Evolutionary conservation across 2,888 invertebrate genomes (phyloP), one percentile per base, ranked within the genome.

Genomic region (Fabriciana adippe): DNA sequence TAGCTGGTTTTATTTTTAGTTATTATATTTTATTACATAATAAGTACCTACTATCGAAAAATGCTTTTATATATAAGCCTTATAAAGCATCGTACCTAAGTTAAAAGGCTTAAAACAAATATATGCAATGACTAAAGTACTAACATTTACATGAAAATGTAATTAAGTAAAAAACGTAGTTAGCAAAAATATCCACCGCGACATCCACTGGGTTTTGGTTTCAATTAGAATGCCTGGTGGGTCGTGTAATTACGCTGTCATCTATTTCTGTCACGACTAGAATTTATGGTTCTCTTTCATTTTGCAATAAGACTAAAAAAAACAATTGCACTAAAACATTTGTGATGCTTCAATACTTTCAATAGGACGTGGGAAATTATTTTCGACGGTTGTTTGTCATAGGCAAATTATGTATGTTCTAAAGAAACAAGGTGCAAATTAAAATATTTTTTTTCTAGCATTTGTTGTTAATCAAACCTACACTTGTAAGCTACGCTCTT

Each of bases 211-310:
- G 54, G 60, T 26, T 72, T 74, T 72, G 56, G 68, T 74, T 72
- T 73, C 71, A 69, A 72, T 73, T 73, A 73, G 70, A 70, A 68
- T 69, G 69, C 53, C 67, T 70, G 69, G 62, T 72, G 68, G 68
- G 60, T 73, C 72, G 70, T 68, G 70, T 69, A 72, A 74, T 73
- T 72, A 70, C 69, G 57, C 66, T 67, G 65, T 72, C 69, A 68
- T 69, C 71, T 72, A 66, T 70, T 68, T 66, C 68, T 73, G 67
- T 72, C 69, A 71, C 57, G 69, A 68, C 47, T 63, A 74, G 69
- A 68, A 73, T 70, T 67, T 72, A 72, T 66, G 47, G 66, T 60
- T 31, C 61, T 66, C 69, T 66, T 68, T 51, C 60, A 55, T 61
- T 62, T 66, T 65, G 55, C 65, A 65, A 67, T 64, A 31, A 53